phyloP scores from a whole-genome alignment of 1,140 invertebrate genomes.

The Atta colombica region DNA sequence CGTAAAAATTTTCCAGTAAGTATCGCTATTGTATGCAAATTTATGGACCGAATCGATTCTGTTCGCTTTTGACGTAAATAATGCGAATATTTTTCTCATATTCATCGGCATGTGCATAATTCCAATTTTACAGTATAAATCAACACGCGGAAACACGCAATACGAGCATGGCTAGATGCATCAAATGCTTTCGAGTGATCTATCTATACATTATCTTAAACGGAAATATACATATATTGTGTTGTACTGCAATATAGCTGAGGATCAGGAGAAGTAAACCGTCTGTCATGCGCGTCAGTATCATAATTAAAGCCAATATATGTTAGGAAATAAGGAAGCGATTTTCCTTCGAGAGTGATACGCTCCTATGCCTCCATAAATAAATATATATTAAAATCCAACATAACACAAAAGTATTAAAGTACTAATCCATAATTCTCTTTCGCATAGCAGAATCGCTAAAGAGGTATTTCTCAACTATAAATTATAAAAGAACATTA shows the following conservation, averaged over 20 bases:
- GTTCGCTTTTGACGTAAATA: background rate
- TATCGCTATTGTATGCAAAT: background rate
- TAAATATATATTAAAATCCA: background rate
- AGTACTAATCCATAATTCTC: background rate
- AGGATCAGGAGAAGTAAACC: slow-evolving; percentile 7
- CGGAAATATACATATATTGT: slow-evolving; percentile 45
- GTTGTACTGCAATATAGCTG: background rate
- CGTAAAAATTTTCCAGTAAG: background rate
- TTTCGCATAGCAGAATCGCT: background rate
- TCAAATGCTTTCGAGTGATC: background rate
- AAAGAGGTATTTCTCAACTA: background rate
- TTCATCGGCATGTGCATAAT: slow-evolving; percentile 32
- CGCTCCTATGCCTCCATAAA: background rate
- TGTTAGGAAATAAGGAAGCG: background rate
- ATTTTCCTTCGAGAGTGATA: background rate
- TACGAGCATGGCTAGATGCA: background rate
- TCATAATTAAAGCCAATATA: slow-evolving; percentile 34
- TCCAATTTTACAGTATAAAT: slow-evolving; percentile 37
- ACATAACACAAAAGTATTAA: background rate
- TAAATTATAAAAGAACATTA: background rate
- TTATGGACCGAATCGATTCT: background rate
- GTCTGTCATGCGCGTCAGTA: slow-evolving; percentile 25
- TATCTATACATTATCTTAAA: slow-evolving; percentile 36
- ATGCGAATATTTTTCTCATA: background rate
- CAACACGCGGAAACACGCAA: slow-evolving; percentile 37